phyloP scores from a whole-genome alignment of 2,888 invertebrate genomes.

The Ditula angustiorana region DNA sequence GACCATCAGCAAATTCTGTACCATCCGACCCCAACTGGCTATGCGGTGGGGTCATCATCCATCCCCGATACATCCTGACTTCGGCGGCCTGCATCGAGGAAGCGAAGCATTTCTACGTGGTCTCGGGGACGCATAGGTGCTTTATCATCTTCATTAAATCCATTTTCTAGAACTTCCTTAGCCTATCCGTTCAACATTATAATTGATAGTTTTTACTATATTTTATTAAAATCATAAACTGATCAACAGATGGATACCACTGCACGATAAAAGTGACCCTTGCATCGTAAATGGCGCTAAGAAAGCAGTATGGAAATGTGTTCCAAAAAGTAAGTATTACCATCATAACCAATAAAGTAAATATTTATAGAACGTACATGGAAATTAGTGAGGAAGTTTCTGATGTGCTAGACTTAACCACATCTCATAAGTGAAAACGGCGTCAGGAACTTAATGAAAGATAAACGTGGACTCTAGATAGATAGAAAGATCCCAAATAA shows the following conservation, averaged over 20 bases:
- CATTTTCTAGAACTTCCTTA: background rate
- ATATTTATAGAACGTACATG: no score
- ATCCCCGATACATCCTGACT: constrained; percentile 65
- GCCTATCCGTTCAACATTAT: background rate
- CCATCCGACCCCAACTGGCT: constrained; percentile 58
- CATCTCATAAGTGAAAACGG: background rate
- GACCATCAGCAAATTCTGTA: constrained; percentile 51
- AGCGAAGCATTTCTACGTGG: constrained; percentile 65
- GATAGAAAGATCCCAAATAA: background rate
- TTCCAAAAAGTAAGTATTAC: constrained; percentile 67
- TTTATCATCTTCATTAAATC: background rate
- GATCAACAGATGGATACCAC: constrained; percentile 59
- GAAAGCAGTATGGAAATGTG: constrained; percentile 76
- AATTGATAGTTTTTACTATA: background rate
- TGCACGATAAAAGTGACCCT: constrained; percentile 49
- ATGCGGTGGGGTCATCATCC: constrained; percentile 72
- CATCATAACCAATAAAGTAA: no score
- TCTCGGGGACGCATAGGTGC: constrained; percentile 71
- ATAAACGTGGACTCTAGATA: no score
- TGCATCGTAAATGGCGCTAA: constrained; percentile 71
- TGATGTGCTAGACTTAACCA: background rate
- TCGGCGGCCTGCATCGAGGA: constrained; percentile 79
- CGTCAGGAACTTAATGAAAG: background rate
- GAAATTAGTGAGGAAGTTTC: background rate
- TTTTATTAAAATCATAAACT: background rate